Percentiles rank a stretch among this genome's conserved stretches.
Conservation (phyloP, 2,888 invertebrate species). For the Drosophila neutralis region DNA sequence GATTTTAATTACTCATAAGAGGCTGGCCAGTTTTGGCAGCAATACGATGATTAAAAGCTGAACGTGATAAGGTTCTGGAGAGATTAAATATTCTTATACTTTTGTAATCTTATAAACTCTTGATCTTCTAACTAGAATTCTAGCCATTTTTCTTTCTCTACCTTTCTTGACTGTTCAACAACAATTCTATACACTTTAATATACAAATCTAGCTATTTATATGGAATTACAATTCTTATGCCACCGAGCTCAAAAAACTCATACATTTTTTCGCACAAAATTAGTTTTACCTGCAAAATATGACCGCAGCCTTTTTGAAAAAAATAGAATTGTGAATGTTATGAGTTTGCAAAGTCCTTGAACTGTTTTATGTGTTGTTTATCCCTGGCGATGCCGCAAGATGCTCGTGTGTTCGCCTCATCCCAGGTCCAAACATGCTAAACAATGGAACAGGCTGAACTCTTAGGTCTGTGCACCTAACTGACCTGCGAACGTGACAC, state of each 20-base stretch:
- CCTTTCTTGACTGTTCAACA: constrained; percentile 3
- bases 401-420: constrained; percentile 63
- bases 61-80: background rate
- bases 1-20: constrained; percentile 13
- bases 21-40: background rate
- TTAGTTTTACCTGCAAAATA: constrained; percentile 49
- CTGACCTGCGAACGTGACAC: constrained; percentile 60
- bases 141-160: background rate
- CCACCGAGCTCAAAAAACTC: constrained; percentile 6
- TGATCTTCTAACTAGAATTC: background rate
- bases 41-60: background rate
- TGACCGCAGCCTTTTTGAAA: constrained; percentile 62
- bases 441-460: constrained; percentile 51
- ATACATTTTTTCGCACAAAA: constrained; percentile 26
- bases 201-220: constrained; percentile 17
- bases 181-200: constrained; percentile 11
- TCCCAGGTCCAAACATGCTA: constrained; percentile 26
- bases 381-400: constrained; percentile 53
- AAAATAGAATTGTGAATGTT: constrained; percentile 62
- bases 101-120: background rate
- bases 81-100: background rate
- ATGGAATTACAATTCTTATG: constrained; percentile 16
- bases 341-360: constrained; percentile 63
- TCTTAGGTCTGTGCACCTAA: constrained; percentile 9
- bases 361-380: constrained; percentile 72